These are phyloP conservation scores for Caenorhabditis drosophilae DNA, from an alignment of 2,888 invertebrate genomes.

Conservation along the genomic window DNA sequence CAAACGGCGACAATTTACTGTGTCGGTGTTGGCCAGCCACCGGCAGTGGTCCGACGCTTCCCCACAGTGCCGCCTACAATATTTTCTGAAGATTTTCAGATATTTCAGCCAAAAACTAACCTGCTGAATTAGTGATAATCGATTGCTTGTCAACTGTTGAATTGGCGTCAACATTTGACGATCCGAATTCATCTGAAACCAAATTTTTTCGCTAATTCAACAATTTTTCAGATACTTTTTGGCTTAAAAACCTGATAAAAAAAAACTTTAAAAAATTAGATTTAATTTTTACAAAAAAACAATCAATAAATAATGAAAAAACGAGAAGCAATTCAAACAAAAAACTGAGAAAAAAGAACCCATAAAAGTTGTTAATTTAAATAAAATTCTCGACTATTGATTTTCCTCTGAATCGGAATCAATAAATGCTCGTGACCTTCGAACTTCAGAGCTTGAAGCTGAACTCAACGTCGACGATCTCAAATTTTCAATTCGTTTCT, in stretches of 20 bases:
- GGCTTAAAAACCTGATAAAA: conserved; percentile 2
- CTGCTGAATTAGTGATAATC: conserved; percentile 18
- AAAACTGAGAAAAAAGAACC: conserved; percentile 1
- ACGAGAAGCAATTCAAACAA: not conserved
- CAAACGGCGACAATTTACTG: conserved; percentile 20
- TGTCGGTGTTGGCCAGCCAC: conserved; percentile 1
- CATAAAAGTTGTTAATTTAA: not conserved
- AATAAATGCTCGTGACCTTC: not conserved
- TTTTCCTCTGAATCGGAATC: not conserved
- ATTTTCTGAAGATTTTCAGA: not conserved
- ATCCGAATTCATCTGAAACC: conserved; percentile 10
- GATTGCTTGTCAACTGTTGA: conserved; percentile 6
- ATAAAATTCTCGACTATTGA: not conserved
- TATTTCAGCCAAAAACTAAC: conserved; percentile 2
- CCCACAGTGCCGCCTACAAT: conserved; percentile 11
- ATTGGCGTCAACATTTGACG: conserved; percentile 13
- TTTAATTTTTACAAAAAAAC: conserved; percentile 4
- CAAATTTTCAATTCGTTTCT: not conserved
- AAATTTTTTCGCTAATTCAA: no score
- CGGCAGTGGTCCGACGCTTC: conserved; percentile 11
- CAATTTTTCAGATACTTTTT: no score
- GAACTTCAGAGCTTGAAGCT: not conserved
- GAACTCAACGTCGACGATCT: not conserved
- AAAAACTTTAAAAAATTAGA: not conserved
- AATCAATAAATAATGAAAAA: not conserved